A percentile compares a stretch with the other conserved stretches of the same genome.
phyloP scores from a whole-genome alignment of 2,797 vertebrate species.

The Sebastolobus altivelis region DNA sequence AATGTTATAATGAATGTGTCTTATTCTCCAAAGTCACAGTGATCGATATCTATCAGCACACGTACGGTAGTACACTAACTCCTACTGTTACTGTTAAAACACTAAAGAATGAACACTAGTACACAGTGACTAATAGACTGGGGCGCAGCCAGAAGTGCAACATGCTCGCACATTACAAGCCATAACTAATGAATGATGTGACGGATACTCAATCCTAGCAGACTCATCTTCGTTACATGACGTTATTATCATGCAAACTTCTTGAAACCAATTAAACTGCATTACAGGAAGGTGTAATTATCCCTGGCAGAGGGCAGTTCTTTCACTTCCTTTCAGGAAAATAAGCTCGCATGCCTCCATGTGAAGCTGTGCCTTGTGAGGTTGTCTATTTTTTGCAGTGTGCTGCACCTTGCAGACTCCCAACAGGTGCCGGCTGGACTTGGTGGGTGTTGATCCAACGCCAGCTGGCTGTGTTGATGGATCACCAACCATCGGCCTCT shows the following conservation, averaged over 20 bases:
- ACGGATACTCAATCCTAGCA: not conserved
- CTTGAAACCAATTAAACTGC: not conserved
- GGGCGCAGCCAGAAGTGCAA: not conserved
- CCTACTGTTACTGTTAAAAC: not conserved
- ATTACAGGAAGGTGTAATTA: slow-evolving; percentile 14
- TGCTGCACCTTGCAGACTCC: slow-evolving; percentile 76
- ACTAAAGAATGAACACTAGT: not conserved
- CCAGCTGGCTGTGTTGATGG: slow-evolving; percentile 74
- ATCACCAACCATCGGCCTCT: slow-evolving; percentile 66
- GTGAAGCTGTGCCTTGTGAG: slow-evolving; percentile 23
- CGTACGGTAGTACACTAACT: too few species aligned
- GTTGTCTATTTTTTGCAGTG: slow-evolving; percentile 58
- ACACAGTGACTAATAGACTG: not conserved
- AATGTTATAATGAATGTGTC: not conserved
- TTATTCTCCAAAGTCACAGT: not conserved
- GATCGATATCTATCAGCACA: not conserved
- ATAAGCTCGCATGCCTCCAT: slow-evolving; percentile 9
- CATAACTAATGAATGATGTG: not conserved
- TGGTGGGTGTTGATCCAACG: slow-evolving; percentile 70
- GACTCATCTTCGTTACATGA: not conserved
- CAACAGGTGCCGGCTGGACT: slow-evolving; percentile 80
- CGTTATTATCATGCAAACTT: slow-evolving; percentile 6
- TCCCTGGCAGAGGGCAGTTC: slow-evolving; percentile 19
- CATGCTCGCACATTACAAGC: not conserved
- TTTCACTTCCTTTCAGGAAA: slow-evolving; percentile 20